Conservation (phyloP, 37 sponge, comb jelly and placozoan species). For the Agelas oroides region DNA sequence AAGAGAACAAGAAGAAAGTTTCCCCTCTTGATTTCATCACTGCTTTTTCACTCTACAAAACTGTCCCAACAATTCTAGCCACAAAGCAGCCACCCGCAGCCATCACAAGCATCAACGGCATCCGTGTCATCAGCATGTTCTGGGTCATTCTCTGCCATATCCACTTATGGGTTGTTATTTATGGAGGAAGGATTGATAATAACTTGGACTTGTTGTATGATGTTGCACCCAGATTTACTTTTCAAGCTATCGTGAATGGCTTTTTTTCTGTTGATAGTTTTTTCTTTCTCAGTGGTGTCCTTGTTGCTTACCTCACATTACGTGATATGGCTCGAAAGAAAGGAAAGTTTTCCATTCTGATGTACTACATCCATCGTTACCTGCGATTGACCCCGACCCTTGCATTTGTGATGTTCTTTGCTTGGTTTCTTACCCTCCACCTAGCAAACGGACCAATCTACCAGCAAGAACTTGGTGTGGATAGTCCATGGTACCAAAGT, state of each 20-base stretch:
- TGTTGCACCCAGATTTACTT: conserved; percentile 32
- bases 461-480: too few relatives aligned
- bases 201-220: background rate
- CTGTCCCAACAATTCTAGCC: conserved; percentile 54
- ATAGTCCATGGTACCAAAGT: background rate
- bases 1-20: background rate
- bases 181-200: conserved; percentile 13
- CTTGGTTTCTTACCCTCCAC: conserved; percentile 52
- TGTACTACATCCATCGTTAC: conserved; percentile 82
- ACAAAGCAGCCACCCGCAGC: conserved; percentile 69
- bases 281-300: conserved; percentile 86
- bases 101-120: conserved; percentile 79
- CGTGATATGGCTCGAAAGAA: conserved; percentile 63
- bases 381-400: conserved; percentile 82
- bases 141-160: conserved; percentile 88
- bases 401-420: conserved; percentile 72
- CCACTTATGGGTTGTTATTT: conserved; percentile 3
- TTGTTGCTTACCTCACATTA: conserved; percentile 74
- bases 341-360: conserved; percentile 65
- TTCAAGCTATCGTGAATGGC: conserved; percentile 65
- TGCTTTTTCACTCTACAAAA: conserved; percentile 80
- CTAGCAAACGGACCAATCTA: conserved; percentile 16
- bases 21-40: conserved; percentile 11
- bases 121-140: conserved; percentile 86
- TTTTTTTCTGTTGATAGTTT: conserved; percentile 85